Percentiles rank a stretch among this genome's conserved stretches.
These are phyloP conservation scores for Lagria hirta DNA, from an alignment of 2,888 invertebrate genomes.

Conservation along the genomic window DNA sequence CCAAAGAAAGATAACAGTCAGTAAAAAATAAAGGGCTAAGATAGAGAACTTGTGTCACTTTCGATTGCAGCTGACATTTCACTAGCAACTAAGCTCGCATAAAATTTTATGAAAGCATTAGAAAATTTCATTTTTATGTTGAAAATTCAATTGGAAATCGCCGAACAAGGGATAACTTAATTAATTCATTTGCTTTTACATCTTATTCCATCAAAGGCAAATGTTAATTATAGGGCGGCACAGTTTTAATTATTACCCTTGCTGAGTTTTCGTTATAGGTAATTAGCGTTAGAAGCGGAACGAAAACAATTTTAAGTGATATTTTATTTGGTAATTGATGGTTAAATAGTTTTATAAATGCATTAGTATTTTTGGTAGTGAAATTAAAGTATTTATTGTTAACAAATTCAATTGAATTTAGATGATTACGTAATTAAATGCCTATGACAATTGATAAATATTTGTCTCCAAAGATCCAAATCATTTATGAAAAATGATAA, in stretches of 20 bases:
- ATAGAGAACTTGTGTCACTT: slow-evolving; percentile 15
- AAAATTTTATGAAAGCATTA: slow-evolving; percentile 13
- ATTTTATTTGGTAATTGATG: slow-evolving; percentile 5
- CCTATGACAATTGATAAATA: too few relatives aligned
- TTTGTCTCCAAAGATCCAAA: too few relatives aligned
- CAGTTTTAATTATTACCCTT: slow-evolving; percentile 10
- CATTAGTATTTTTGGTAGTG: too few relatives aligned
- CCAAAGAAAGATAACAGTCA: slow-evolving; percentile 24
- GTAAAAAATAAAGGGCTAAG: too few relatives aligned
- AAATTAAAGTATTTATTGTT: too few relatives aligned
- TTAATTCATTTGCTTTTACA: slow-evolving; percentile 1
- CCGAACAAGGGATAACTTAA: slow-evolving; percentile 8
- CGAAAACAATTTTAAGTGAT: slow-evolving; percentile 13
- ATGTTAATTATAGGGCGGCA: slow-evolving; percentile 13
- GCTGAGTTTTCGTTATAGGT: slow-evolving; percentile 3
- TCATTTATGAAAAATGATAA: too few relatives aligned
- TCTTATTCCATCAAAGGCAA: slow-evolving; percentile 4
- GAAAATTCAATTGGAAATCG: slow-evolving; percentile 5
- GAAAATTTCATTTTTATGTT: slow-evolving; percentile 13
- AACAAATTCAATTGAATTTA: too few relatives aligned
- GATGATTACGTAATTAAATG: too few relatives aligned
- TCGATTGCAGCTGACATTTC: slow-evolving; percentile 8
- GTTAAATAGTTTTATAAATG: too few relatives aligned
- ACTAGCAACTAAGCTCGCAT: slow-evolving; percentile 10
- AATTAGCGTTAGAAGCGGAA: slow-evolving; percentile 11